A percentile compares a stretch with the other conserved stretches of the same genome.
These are phyloP conservation scores for Timandra comae DNA, from an alignment of 2,888 invertebrate genomes.

Conservation along the genomic window DNA sequence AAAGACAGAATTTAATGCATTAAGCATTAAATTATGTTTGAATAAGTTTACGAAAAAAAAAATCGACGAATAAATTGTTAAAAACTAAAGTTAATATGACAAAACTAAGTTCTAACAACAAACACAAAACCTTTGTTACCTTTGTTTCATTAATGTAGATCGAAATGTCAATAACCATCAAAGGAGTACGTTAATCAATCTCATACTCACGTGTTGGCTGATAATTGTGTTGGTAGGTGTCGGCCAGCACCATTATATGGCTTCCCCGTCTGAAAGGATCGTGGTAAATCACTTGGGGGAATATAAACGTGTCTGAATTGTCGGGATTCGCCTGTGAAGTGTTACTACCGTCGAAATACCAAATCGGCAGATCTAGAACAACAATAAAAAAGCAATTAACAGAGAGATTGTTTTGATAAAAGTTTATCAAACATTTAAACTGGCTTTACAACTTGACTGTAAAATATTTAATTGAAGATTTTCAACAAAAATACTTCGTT, in stretches of 20 bases:
- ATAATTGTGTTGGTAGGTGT: conserved; percentile 82
- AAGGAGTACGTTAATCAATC: conserved; percentile 3
- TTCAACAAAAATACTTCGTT: too few species aligned
- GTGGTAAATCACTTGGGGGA: conserved; percentile 86
- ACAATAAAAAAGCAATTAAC: conserved; percentile 20
- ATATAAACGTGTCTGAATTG: conserved; percentile 84
- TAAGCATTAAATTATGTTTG: too few species aligned
- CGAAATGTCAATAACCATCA: background rate
- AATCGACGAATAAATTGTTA: too few species aligned
- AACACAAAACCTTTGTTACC: too few species aligned
- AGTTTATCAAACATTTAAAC: too few species aligned
- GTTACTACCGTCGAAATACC: conserved; percentile 87
- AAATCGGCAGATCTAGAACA: conserved; percentile 80
- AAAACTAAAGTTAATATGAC: too few species aligned
- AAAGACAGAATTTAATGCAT: too few species aligned
- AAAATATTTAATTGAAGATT: too few species aligned
- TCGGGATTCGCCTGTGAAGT: conserved; percentile 80
- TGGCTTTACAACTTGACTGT: conserved; percentile 1
- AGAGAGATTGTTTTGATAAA: conserved; percentile 9
- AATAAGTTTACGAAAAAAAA: too few species aligned
- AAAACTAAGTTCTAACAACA: too few species aligned
- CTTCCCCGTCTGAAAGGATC: conserved; percentile 87
- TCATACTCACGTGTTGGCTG: conserved; percentile 53
- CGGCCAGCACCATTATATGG: conserved; percentile 85
- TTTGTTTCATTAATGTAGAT: too few species aligned